A percentile compares a stretch with the other conserved stretches of the same genome.
Conservation (phyloP, 2,888 invertebrate species). For the Thelaira solivaga region DNA sequence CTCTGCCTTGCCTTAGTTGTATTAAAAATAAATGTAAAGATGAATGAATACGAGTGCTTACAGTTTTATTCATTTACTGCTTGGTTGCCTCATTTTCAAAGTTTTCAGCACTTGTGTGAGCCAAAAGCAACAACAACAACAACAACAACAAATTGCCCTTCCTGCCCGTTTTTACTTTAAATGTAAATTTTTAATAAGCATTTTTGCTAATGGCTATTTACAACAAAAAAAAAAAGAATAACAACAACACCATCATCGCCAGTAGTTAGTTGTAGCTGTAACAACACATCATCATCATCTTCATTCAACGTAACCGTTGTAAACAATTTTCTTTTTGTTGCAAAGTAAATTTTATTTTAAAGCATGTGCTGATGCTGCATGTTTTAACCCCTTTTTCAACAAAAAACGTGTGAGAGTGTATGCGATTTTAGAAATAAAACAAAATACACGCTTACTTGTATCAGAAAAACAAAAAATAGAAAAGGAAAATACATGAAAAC, state of each 20-base stretch:
- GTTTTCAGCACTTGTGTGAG: slow-evolving; percentile 26
- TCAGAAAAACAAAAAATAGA: slow-evolving; percentile 18
- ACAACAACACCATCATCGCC: slow-evolving; percentile 20
- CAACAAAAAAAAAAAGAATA: slow-evolving; percentile 61
- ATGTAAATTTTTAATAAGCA: slow-evolving; percentile 77
- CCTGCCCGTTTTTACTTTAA: slow-evolving; percentile 69
- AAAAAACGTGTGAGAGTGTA: neutral
- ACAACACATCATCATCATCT: slow-evolving; percentile 33
- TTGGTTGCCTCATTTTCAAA: slow-evolving; percentile 59
- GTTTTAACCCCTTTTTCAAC: slow-evolving; percentile 33
- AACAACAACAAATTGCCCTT: slow-evolving; percentile 41
- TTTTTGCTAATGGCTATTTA: slow-evolving; percentile 77
- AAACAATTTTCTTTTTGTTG: slow-evolving; percentile 31
- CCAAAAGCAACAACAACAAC: slow-evolving; percentile 6
- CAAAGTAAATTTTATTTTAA: slow-evolving; percentile 25
- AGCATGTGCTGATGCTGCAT: slow-evolving; percentile 54
- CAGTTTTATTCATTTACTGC: slow-evolving; percentile 56
- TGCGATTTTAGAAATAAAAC: slow-evolving; percentile 31
- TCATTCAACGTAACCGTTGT: slow-evolving; percentile 35
- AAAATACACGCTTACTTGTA: too few species aligned
- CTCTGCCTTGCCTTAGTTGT: neutral
- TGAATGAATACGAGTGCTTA: slow-evolving; percentile 55
- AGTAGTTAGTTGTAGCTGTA: slow-evolving; percentile 3
- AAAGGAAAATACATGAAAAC: slow-evolving; percentile 52
- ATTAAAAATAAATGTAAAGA: slow-evolving; percentile 2